Evolutionary conservation across 2,888 invertebrate genomes (phyloP).

Genomic region (Agrochola litura): DNA sequence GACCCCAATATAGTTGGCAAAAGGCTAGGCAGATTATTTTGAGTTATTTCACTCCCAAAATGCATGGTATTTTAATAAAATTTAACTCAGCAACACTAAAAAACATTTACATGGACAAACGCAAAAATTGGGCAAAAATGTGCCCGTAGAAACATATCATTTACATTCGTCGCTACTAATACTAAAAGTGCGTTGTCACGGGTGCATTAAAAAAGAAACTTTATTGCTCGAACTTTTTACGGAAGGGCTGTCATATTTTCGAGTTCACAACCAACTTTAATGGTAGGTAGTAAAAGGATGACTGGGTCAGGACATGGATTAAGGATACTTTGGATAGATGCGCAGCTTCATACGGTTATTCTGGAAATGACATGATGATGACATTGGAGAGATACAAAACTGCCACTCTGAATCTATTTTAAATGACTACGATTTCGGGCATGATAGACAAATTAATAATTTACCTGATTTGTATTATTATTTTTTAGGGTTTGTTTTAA

Average conservation of each 20-base stretch:
- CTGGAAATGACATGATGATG: no score
- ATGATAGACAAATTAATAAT: no score
- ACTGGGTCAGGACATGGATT: not conserved
- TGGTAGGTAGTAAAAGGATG: constrained; percentile 26
- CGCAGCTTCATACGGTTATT: no score
- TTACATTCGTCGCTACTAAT: not conserved
- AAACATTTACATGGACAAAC: not conserved
- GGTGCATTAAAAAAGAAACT: constrained; percentile 45
- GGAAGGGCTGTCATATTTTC: constrained; percentile 39
- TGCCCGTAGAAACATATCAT: constrained; percentile 7
- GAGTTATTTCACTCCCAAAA: not conserved
- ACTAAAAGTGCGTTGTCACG: constrained; percentile 39
- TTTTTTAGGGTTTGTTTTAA: no score
- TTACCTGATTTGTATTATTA: no score
- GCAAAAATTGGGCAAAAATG: not conserved
- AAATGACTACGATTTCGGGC: no score
- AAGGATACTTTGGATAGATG: not conserved
- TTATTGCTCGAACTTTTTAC: constrained; percentile 31
- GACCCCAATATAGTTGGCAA: no score
- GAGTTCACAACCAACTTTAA: constrained; percentile 26
- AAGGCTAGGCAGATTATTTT: no score
- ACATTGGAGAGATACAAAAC: no score
- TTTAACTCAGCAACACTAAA: not conserved
- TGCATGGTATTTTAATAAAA: not conserved
- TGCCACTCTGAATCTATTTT: no score